Evolutionary conservation across 37 sponge, comb jelly and placozoan species (phyloP).

Genomic region (Diacarnus erythraeanus): DNA sequence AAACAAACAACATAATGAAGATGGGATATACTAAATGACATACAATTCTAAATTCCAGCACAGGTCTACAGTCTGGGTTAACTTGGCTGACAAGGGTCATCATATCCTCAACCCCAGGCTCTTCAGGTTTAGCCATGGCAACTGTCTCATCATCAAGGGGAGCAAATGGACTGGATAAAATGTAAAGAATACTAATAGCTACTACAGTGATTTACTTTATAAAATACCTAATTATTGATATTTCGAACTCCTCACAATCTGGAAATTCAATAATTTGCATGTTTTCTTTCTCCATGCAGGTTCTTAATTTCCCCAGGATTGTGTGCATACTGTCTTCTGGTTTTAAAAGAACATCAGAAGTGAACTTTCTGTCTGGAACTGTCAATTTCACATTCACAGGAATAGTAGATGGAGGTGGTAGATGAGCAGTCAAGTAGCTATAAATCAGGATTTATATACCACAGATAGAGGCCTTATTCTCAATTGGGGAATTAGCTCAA

Average conservation of each 20-base stretch:
- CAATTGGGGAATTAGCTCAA: constrained; percentile 34
- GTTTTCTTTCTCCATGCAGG: constrained; percentile 40
- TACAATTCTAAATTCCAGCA: constrained; percentile 48
- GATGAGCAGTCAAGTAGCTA: constrained; percentile 56
- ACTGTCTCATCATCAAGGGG: constrained; percentile 12
- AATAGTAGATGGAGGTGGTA: constrained; percentile 59
- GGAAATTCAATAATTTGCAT: constrained; percentile 50
- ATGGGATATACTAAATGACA: constrained; percentile 11
- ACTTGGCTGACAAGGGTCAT: constrained; percentile 31
- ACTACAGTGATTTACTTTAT: background rate
- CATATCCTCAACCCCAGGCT: constrained; percentile 25
- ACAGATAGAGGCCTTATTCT: background rate
- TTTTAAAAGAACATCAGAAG: constrained; percentile 39
- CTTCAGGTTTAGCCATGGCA: background rate
- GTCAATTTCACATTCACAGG: constrained; percentile 48
- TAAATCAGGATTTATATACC: constrained; percentile 9
- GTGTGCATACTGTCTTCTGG: constrained; percentile 65
- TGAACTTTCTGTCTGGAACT: constrained; percentile 54
- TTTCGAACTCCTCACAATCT: constrained; percentile 41
- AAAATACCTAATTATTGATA: constrained; percentile 52
- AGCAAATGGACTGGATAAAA: constrained; percentile 31
- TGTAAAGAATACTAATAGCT: background rate
- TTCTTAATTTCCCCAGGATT: constrained; percentile 35
- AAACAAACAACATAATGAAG: too few species aligned
- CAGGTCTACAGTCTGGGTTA: constrained; percentile 57